Evolutionary conservation across 1,140 invertebrate genomes (phyloP).

Genomic region (Brachionus manjavacas): DNA sequence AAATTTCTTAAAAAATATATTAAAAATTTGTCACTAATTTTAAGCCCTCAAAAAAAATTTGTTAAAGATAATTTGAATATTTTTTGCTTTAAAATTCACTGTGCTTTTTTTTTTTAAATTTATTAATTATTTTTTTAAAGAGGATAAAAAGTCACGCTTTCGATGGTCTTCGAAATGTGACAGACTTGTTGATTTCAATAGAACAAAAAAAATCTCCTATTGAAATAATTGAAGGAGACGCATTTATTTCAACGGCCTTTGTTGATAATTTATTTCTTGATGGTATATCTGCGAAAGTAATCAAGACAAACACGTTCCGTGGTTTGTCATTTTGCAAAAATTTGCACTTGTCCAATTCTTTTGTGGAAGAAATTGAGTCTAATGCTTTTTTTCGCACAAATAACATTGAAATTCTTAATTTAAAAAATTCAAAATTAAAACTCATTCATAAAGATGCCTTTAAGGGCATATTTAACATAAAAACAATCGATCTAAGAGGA

Average conservation of each 20-base stretch:
- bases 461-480: slow-evolving; percentile 18
- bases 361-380: slow-evolving; percentile 13
- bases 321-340: slow-evolving; percentile 34
- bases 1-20: too few species aligned
- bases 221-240: slow-evolving; percentile 35
- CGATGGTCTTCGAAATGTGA: slow-evolving; percentile 28
- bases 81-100: too few species aligned
- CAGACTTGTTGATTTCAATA: background rate
- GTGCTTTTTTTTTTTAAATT: background rate
- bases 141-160: slow-evolving; percentile 41
- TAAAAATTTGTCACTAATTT: too few species aligned
- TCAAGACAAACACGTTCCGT: slow-evolving; percentile 23
- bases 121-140: background rate
- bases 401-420: slow-evolving; percentile 21
- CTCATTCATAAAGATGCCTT: slow-evolving; percentile 12
- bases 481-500: slow-evolving; percentile 30
- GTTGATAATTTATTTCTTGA: slow-evolving; percentile 29
- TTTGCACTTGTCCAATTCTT: slow-evolving; percentile 13
- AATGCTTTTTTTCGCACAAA: slow-evolving; percentile 28
- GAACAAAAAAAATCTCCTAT: slow-evolving; percentile 31
- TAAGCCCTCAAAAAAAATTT: too few species aligned
- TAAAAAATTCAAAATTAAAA: slow-evolving; percentile 17
- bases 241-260: slow-evolving; percentile 37
- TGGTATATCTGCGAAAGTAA: background rate
- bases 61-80: too few species aligned